Evolutionary conservation across 2,888 invertebrate genomes (phyloP), one percentile per base, ranked within the genome.

Genomic region (Zele albiditarsus): DNA sequence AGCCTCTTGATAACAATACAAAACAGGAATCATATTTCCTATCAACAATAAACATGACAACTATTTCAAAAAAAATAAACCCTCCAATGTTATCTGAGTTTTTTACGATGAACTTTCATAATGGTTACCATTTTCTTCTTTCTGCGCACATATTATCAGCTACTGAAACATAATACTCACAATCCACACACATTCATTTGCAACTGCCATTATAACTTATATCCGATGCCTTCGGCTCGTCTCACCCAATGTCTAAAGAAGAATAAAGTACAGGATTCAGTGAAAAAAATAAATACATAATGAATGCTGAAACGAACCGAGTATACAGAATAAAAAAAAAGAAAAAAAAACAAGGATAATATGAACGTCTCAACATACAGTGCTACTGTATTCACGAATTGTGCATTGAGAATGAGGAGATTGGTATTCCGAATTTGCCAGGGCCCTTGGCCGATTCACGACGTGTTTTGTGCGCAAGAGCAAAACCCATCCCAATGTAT

Each of bases 351-450:
- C 58, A 66, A 58, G 49, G 46, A 70, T 69, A 75, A 33, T 27
- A 25, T 58, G 25, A 20, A 20, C 58, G 31, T 65, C 38, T 12
- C 16, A 33, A 20, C 62, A 14, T 58, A 10, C 62, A 62, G 28
- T 20, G 28, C 62, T 4, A 57, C 74, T 74, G 75, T 73, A 76
- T 79, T 77, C 76, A 75, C 74, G 77, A 72, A 75, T 78, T 73
- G 62, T 31, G 79, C 80, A 80, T 81, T 75, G 79, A 73, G 75
- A 81, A 80, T 80, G 75, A 80, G 78, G 71, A 73, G 76, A 80
- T 81, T 80, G 78, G 79, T 79, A 80, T 81, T 79, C 79, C 77
- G 78, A 81, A 80, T 81, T 80, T 79, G 79, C 79, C 79, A 80
- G 71, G 72, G 70, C 58, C 67, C 65, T 71, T 77, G 72, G 71